phyloP scores from a whole-genome alignment of 2,797 vertebrate species.

The Leuciscus waleckii region DNA sequence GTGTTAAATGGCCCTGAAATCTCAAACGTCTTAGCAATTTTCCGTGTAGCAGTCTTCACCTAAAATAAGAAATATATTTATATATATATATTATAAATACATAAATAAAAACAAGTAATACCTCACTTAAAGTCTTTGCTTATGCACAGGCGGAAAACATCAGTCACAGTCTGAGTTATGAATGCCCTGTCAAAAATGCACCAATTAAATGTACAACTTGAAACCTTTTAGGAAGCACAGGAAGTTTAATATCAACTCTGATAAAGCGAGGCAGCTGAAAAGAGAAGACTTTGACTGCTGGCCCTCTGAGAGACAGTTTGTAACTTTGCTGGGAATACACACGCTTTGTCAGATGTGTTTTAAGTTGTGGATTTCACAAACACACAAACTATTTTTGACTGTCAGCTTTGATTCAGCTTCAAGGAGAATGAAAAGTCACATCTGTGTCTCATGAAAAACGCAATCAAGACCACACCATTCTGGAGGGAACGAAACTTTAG shows the following conservation, averaged over 20 bases:
- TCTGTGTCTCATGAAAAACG: background rate
- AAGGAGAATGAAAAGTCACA: background rate
- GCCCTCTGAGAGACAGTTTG: background rate
- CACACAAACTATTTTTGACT: background rate
- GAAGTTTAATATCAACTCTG: conserved; percentile 40
- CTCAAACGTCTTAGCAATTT: conserved; percentile 91
- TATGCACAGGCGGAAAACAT: conserved; percentile 38
- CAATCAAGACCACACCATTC: background rate
- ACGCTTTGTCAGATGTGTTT: conserved; percentile 43
- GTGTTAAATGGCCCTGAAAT: conserved; percentile 97
- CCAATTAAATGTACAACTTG: conserved; percentile 7
- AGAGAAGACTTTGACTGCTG: conserved; percentile 22
- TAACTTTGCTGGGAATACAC: background rate
- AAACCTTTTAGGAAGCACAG: conserved; percentile 5
- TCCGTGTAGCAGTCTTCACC: conserved; percentile 89
- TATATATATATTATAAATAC: conserved; percentile 8
- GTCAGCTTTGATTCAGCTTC: conserved; percentile 1
- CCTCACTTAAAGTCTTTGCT: conserved; percentile 38
- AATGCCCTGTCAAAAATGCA: conserved; percentile 19
- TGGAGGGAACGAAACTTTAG: background rate
- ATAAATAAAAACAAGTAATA: conserved; percentile 28
- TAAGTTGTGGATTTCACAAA: conserved; percentile 24
- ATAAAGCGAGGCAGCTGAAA: conserved; percentile 30
- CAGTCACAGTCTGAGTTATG: conserved; percentile 35
- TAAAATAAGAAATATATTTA: conserved; percentile 59